Conservation (phyloP, 2,888 invertebrate species). For the Lasioglossum leucozonium region DNA sequence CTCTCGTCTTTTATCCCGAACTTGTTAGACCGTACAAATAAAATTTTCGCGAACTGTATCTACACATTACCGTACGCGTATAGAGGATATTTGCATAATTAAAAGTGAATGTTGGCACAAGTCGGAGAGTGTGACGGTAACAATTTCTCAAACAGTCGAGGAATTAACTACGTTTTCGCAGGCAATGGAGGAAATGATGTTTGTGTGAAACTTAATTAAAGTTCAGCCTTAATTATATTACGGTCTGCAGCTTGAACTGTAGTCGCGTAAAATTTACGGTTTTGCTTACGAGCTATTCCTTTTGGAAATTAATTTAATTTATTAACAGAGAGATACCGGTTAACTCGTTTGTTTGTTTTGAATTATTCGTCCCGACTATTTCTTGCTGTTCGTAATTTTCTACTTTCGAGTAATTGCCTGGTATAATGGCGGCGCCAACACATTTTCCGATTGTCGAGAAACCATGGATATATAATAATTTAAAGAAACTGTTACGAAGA, state of each 20-base stretch:
- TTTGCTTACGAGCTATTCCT: neutral
- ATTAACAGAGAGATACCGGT: neutral
- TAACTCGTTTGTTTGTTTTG: neutral
- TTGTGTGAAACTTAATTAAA: conserved; percentile 1
- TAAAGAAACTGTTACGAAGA: no score
- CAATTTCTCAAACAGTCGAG: neutral
- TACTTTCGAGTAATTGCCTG: neutral
- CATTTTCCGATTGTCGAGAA: no score
- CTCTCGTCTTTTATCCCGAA: neutral
- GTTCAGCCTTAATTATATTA: neutral
- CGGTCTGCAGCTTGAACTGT: neutral
- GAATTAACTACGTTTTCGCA: neutral
- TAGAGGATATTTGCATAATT: neutral
- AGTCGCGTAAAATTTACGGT: neutral
- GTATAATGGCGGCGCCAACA: no score
- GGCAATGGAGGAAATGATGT: neutral
- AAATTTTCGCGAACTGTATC: neutral
- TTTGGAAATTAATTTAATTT: neutral
- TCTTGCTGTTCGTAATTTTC: neutral
- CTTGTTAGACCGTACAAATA: neutral
- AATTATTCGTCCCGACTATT: neutral
- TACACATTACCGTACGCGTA: neutral
- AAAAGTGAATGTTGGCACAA: neutral
- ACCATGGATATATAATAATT: no score
- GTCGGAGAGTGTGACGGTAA: neutral